Base-by-base conservation (phyloP, 2,113 vertebrate species). In the Alosa alosa region DNA sequence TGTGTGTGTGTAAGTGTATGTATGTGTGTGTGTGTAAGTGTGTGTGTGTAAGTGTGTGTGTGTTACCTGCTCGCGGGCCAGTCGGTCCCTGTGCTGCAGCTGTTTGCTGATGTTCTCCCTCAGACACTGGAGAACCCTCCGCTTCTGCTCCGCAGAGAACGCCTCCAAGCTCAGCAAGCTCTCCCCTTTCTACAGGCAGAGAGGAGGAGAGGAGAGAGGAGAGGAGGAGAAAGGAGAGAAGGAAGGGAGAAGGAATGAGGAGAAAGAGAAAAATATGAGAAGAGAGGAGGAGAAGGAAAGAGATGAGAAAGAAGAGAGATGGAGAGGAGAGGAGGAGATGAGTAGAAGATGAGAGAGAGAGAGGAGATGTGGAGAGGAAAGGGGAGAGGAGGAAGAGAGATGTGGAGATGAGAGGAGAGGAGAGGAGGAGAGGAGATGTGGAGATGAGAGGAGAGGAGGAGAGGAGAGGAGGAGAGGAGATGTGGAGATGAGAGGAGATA, bases 131-230 rank as follows among this genome's bases (percentile, higher is more conserved):
- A 95, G 95, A 90, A 99, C 95, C 85, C 96, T 93, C 93, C 96
- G 94, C 94, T 97, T 98, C 96, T 99, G 98, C 92, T 99, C 96
- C 18, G 94, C 90, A 49, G 95, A 97, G 94, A 96, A 96, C 0
- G 97, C 95, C 89, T 99, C 97, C 93, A 99, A 94, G 91, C 95
- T 96, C 93, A 97, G 96, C 91, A 97, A 90, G 91, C 95, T 95
- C 90, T 96, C 96, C 72, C 92, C 94, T 88, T 94, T 94, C 95
- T 93, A 93, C 90, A 87, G 13, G 57, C 20, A 84, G 52, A 88
- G 49, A 84, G 4, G 49, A 75, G 57, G 49, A 31, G n/a, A 86
- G 36, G 31, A 20, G 31, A 68, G 64, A 11, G 25, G 25, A 13
- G 64, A 0, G 13, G 31, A 25, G 64, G 6, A 36, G 64, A 36